Evolutionary conservation across 2,113 vertebrate species (phyloP).

Genomic region (Brachyhypopomus gauderio): DNA sequence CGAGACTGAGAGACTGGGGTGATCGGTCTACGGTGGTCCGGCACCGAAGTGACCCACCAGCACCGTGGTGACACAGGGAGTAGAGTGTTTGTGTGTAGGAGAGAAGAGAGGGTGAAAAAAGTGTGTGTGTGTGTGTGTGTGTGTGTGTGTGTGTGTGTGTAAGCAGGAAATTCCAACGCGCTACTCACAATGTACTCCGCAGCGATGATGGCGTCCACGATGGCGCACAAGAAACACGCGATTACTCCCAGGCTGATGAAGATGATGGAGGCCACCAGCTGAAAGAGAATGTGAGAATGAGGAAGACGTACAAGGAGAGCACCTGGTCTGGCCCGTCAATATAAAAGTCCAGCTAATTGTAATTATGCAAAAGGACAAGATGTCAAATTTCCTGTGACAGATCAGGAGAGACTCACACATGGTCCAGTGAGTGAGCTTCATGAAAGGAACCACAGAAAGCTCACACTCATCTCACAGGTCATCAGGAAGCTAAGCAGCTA

Average conservation of each 20-base stretch:
- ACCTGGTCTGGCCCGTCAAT: background rate
- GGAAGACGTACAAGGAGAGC: background rate
- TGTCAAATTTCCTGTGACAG: too few relatives aligned
- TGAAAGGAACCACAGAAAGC: too few relatives aligned
- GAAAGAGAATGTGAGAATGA: background rate
- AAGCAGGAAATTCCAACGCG: background rate
- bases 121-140: background rate
- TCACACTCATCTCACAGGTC: too few relatives aligned
- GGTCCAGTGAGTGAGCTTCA: too few relatives aligned
- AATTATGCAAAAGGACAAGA: too few relatives aligned
- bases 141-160: background rate
- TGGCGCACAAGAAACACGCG: conserved; percentile 88
- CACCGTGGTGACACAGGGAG: background rate
- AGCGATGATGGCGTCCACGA: conserved; percentile 89
- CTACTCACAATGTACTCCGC: conserved; percentile 89
- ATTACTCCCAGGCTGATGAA: conserved; percentile 92
- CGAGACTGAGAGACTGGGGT: background rate
- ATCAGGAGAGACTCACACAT: too few relatives aligned
- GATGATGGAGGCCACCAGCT: conserved; percentile 86
- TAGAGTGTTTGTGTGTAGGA: background rate
- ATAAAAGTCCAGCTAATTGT: background rate
- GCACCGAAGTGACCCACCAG: background rate
- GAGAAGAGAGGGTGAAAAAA: background rate
- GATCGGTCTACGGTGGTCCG: conserved; percentile 7
- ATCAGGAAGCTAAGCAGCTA: too few relatives aligned